Evolutionary conservation across 2,888 invertebrate species (phyloP), one percentile per base, ranked within the genome.

Genomic region (Osmoderma eremita): DNA sequence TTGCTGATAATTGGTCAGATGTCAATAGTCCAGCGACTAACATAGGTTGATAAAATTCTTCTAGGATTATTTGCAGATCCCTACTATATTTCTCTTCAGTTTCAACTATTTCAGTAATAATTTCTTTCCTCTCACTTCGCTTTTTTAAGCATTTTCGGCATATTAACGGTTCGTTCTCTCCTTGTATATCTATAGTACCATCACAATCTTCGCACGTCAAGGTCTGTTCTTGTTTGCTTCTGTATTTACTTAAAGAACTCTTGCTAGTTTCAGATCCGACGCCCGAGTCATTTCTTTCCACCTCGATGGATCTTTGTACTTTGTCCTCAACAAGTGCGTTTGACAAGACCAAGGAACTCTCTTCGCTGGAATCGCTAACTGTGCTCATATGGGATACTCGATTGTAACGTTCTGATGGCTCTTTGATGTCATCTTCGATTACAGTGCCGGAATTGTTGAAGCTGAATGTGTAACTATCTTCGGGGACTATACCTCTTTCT

Each of bases 41-140:
- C 93, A 97, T 96, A 0, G 97, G 97, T 77, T 92, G 91, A 80
- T 94, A 93, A 80, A 95, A 95, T 81, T 95, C 97, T 81, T 97
- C 96, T 75, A 95, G 85, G 74, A 97, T 92, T 66, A 97, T 96
- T 79, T 93, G 91, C 75, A 97, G 84, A 82, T 97, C 97, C 63
- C 96, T 87, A 17, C 96, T 95, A 79, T 97, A 97, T 78, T 96
- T 97, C 78, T 95, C 91, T 83, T 97, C 97, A 1, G 97, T 97
- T 83, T 97, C 97, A 3, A 96, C 93, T 69, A 97, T 95, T 85
- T 97, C 97, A 2, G 92, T 92, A 61, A 97, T 92, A 38, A 96
- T 97, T 84, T 97, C 96, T 78, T 95, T 95, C 64, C 97, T 87
- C 80, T 97, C 97, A 6, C 92, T 89, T 65, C 96, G 87, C 77